Conservation (phyloP, 2,113 vertebrate genomes). For the Eudyptes chrysolophus region DNA sequence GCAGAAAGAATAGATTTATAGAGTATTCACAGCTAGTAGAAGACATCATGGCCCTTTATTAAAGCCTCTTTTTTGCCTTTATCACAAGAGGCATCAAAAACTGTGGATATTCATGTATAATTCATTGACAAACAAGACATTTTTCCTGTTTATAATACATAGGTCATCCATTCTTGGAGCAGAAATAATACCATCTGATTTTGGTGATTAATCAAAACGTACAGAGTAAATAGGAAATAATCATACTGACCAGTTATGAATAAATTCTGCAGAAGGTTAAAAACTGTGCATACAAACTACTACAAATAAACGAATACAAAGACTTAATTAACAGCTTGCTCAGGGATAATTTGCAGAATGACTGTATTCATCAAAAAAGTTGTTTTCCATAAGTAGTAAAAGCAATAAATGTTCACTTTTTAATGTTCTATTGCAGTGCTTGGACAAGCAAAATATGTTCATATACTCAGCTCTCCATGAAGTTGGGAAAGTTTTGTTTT, state of each 20-base stretch:
- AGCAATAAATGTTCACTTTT: neutral
- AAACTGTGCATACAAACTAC: neutral
- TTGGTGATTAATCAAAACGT: constrained; percentile 12
- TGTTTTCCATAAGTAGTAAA: neutral
- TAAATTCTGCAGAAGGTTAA: constrained; percentile 2
- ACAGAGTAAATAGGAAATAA: constrained; percentile 10
- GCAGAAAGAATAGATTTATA: neutral
- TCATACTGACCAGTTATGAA: constrained; percentile 18
- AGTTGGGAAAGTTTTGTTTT: neutral
- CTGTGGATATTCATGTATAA: constrained; percentile 19
- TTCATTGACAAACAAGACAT: neutral
- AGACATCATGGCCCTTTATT: neutral
- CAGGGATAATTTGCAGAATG: neutral
- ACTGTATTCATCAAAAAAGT: neutral
- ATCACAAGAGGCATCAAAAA: neutral
- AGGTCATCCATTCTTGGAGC: neutral
- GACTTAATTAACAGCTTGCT: neutral
- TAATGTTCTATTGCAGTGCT: neutral
- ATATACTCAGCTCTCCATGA: neutral
- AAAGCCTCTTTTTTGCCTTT: neutral
- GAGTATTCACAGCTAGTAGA: neutral
- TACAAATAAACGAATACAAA: neutral
- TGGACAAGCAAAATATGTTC: neutral
- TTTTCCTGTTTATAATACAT: neutral
- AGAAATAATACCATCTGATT: constrained; percentile 22